Evolutionary conservation across 2,888 invertebrate species (phyloP), one percentile per base, ranked within the genome.

Genomic region (Catocala fraxini): DNA sequence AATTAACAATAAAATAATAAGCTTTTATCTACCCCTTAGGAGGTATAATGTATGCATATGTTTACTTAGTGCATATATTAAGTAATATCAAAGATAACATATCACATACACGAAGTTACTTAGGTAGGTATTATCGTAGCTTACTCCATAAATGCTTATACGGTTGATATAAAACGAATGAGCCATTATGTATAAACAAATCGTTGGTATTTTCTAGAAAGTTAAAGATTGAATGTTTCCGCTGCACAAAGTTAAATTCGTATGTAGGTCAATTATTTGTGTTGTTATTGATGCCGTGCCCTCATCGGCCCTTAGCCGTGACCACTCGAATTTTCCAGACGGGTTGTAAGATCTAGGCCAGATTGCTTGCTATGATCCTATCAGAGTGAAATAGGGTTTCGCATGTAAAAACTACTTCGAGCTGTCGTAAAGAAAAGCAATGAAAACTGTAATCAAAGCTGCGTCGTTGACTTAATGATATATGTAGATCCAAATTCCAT

Each of bases 331-430:
- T 57, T 55, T 56, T 49, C 12, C 34, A 60, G 59, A 42, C 43
- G 46, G 59, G 61, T 45, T 55, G 43, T 66, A 39, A 75, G 73
- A 73, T 73, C 60, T 72, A 57, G 73, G 73, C 4, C 76, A 73
- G 73, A 75, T 73, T 65, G 35, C 25, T 15, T 7, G 41, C 15
- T n/a, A 35, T 15, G 76, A 75, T 69, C 1, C 43, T 72, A 72
- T 72, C 73, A 56, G 12, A 12, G 51, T 68, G 42, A 66, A 56
- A 56, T 63, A 68, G 42, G 56, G 62, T 58, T 56, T 62, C 52
- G 48, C 56, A 58, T 15, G 45, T 51, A 54, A 7, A 56, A 45
- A 45, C 45, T 12, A 12, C 4, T 45, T 45, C 7, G 13, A 3
- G 12, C 6, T 12, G 12, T 45, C 6, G 6, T n/a, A 45, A 45